Evolutionary conservation across 2,888 invertebrate species (phyloP).

Genomic region (Lissocephala sabroskyi): DNA sequence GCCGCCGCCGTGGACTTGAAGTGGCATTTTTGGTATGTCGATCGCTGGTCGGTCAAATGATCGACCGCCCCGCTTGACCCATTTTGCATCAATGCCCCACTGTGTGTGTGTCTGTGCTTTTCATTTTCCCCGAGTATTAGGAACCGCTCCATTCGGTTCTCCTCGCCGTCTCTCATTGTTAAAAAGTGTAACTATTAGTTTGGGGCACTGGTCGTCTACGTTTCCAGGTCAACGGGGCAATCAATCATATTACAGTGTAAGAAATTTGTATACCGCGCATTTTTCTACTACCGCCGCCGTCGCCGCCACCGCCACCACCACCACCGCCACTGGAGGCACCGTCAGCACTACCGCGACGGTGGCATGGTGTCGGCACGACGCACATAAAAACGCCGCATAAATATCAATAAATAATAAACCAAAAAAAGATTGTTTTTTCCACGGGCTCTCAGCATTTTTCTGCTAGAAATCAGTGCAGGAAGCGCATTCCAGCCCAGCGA

Average conservation of each 20-base stretch:
- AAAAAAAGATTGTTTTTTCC: too few species aligned
- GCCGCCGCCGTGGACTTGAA: conserved; percentile 21
- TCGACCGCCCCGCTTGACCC: conserved; percentile 2
- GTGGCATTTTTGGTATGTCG: conserved; percentile 18
- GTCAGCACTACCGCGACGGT: too few species aligned
- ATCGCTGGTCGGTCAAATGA: too few species aligned
- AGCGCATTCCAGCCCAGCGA: conserved; percentile 44
- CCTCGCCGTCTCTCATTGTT: conserved; percentile 39
- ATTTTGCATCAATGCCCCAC: background rate
- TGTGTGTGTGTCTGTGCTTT: background rate
- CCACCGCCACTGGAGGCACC: too few species aligned
- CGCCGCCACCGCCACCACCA: too few species aligned
- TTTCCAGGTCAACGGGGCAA: conserved; percentile 67
- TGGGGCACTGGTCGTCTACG: conserved; percentile 29
- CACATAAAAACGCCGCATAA: conserved; percentile 26
- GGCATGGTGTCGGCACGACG: too few species aligned
- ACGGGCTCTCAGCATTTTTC: too few species aligned
- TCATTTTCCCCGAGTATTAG: background rate
- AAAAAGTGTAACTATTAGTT: background rate
- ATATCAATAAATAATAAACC: conserved; percentile 30
- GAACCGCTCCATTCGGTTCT: conserved; percentile 15
- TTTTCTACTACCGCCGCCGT: conserved; percentile 16
- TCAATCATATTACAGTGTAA: conserved; percentile 65
- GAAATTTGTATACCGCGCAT: conserved; percentile 50
- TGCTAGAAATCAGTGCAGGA: conserved; percentile 48